Conservation (phyloP, 2,888 invertebrate species). For the Calameuta pallipes region DNA sequence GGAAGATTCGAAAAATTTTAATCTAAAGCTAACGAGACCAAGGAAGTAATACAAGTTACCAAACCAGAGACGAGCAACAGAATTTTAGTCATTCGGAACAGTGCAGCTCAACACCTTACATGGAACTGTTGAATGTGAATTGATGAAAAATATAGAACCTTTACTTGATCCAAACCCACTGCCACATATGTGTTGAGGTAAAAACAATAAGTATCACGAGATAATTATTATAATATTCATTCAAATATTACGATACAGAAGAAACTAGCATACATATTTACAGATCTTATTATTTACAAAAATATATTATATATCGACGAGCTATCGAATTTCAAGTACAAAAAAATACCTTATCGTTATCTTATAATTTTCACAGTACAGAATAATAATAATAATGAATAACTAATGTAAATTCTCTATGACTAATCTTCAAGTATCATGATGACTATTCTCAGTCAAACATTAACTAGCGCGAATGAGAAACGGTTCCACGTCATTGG, state of each 20-base stretch:
- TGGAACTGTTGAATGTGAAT: not conserved
- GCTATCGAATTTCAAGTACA: not conserved
- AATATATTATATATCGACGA: not conserved
- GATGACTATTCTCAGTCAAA: slow-evolving; percentile 1
- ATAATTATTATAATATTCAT: not conserved
- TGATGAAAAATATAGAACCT: not conserved
- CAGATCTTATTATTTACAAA: not conserved
- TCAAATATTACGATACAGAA: not conserved
- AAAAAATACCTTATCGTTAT: not conserved
- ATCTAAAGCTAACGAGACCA: not conserved
- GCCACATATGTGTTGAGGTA: not conserved
- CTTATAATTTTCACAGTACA: not conserved
- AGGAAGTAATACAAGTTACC: not conserved
- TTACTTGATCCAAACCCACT: not conserved
- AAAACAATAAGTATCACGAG: not conserved
- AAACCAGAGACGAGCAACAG: not conserved
- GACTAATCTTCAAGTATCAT: not conserved
- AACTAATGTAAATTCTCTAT: not conserved
- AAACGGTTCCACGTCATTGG: slow-evolving; percentile 32
- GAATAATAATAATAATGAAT: not conserved
- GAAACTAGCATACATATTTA: not conserved
- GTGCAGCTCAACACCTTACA: not conserved
- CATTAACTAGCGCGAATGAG: slow-evolving; percentile 54
- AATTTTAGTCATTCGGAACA: not conserved
- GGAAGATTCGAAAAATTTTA: not conserved